Evolutionary conservation across 2,113 vertebrate genomes (phyloP), one percentile per base, ranked within the genome.

Genomic region (Callionymus lyra): DNA sequence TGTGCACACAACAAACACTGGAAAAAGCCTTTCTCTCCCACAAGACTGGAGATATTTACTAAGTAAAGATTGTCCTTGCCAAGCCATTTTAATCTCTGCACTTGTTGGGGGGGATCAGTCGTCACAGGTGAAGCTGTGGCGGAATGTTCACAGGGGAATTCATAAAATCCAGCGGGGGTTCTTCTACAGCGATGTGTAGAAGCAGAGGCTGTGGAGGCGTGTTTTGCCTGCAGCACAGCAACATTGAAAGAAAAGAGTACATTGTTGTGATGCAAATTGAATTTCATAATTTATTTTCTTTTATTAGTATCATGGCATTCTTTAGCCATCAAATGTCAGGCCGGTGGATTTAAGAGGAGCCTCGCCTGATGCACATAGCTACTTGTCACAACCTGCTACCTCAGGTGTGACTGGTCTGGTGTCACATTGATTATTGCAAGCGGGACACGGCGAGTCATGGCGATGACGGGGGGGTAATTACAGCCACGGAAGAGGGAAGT

Each of bases 81-180:
- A 27, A 39, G 59, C 43, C 31, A 14, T 49, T 76, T 63, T 61
- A 61, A 70, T 61, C 63, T 55, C 34, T 8, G 8, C 21, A 8
- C 21, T 27, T 27, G 21, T 4, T 27, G 21, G 21, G 4, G n/a
- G 21, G 21, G 44, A 69, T 69, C 46, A 70, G 52, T 63, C 39
- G 18, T 34, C 35, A 44, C 9, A n/a, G 31, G 42, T 34, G 39
- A 56, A 50, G 59, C 40, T 59, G 63, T 19, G 10, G 47, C 48
- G 46, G 66, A 35, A 67, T 66, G 55, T 56, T 44, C 59, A 32
- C 34, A 3, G 27, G 16, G n/a, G 50, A 58, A 70, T 60, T 48
- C 46, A 27, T 27, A 27, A 27, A 27, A 27, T 27, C 21, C 21
- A 27, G 21, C 8, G 21, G 21, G 21, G 4, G 21, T 27, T 27